Base-by-base conservation (phyloP, 2,113 vertebrate genomes). In the Chascanopsetta lugubris region DNA sequence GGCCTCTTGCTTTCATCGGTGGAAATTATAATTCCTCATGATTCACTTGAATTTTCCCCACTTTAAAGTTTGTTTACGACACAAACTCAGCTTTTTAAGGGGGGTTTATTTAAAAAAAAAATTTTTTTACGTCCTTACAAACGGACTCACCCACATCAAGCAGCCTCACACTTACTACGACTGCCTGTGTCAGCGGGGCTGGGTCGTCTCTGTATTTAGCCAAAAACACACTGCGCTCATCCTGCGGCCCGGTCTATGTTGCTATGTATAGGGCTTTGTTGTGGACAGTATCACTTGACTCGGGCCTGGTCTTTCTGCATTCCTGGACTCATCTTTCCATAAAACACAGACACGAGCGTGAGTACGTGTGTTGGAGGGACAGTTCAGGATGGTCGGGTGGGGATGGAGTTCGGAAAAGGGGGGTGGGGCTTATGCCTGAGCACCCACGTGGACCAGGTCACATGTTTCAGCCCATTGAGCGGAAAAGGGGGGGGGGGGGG, bases 211-310 rank as follows among this genome's bases (percentile, higher is more conserved):
- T 80, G 74, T 81, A 80, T 80, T 85, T 79, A 77, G 75, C 65
- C 72, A 64, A 85, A n/a, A 82, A 80, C 78, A 77, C 72, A 68
- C 27, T 73, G 80, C 56, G 42, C 80, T 69, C 24, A 43, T 85
- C 77, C 61, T 79, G 75, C 60, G 67, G 80, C 75, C 51, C 69
- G 17, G 66, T 56, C 66, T 79, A 69, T 75, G 72, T 57, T 75
- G 69, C 69, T 82, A 85, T 82, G 80, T 77, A 83, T 83, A 85
- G 80, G n/a, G 49, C 75, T 80, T 70, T 75, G 75, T 75, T 77
- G 72, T 78, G 61, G 64, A 75, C 75, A 61, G 71, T 62, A 77
- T 81, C 69, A 61, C 67, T 79, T 70, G 78, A 75, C 70, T 79
- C 65, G 62, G 29, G 56, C 45, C 64, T 77, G 55, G 64, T 71